Evolutionary conservation across 1,140 invertebrate species (phyloP), one percentile per base, ranked within the genome.

Genomic region (Cecropterus lyciades): DNA sequence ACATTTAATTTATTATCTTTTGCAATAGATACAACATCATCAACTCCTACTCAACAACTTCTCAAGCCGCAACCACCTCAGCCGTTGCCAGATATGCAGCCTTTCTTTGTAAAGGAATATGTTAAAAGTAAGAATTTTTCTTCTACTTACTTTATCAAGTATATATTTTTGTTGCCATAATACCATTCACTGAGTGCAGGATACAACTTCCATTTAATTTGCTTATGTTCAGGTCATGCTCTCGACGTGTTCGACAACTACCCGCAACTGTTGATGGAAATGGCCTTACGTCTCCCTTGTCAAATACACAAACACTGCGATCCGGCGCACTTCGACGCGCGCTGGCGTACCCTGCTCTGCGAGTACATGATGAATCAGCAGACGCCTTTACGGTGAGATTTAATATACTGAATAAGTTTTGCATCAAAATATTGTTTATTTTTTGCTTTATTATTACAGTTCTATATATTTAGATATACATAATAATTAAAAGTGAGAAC

Each of bases 361-460:
- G 98, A 99, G 84, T 99, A 99, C 81, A 98, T 99, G 97, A 98
- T 99, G 96, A 96, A 97, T 10, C 95, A 96, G 81, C 95, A 98
- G 90, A 97, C 96, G 70, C 95, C 96, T 5, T 94, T 97, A 46
- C 83, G 89, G 89, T 90, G 77, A 46, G 16, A 68, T 15, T 20
- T 20, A 20, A 2, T 1, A 20, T 20, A 20, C 5, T 5, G 20
- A 2, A 20, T 20, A 20, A 20, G 1, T 20, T 2, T 20, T n/a
- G n/a, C n/a, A n/a, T n/a, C n/a, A 20, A 20, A 20, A 5, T 20
- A 20, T 20, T 1, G 20, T 20, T 20, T 20, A 20, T 33, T 1
- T 4, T 33, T n/a, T n/a, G n/a, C n/a, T n/a, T n/a, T n/a, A n/a
- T n/a, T n/a, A n/a, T n/a, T n/a, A n/a, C n/a, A n/a, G n/a, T n/a